Evolutionary conservation across 1,140 invertebrate genomes (phyloP), one percentile per base, ranked within the genome.

Genomic region (Drosophila albomicans): DNA sequence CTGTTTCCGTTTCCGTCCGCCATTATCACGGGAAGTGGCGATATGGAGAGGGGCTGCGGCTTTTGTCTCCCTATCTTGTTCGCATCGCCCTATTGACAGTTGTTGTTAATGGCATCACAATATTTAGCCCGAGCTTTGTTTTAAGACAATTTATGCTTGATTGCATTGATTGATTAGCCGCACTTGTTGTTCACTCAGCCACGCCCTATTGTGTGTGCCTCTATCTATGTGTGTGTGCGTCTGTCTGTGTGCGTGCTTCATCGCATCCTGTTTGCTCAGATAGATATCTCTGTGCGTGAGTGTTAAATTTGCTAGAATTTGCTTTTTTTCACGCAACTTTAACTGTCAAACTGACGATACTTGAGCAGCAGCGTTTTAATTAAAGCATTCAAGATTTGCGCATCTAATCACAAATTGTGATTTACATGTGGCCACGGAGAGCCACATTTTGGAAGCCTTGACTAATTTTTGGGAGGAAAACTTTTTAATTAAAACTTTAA

Each of bases 71-170:
- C 56, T 30, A 16, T 41, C 46, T 41, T 30, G 43, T 38, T 72
- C 54, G 52, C 30, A 57, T 63, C 57, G 63, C 54, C 71, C 64
- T 71, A 79, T 89, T 79, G 78, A 73, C 85, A 74, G 75, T 75
- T 79, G 66, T 80, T 76, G 72, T 76, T 89, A 88, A 88, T 88
- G 85, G 85, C 81, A 79, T 89, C 85, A 89, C 78, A 89, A 89
- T 89, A 81, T 81, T 89, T 89, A 89, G 85, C 68, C 49, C 49
- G 54, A 57, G 78, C 78, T 89, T 85, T 89, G 85, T 89, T 85
- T 81, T 76, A 89, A 81, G 85, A 89, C 85, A 89, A 89, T 89
- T 89, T 85, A 85, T 89, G 85, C 78, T 78, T 89, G 85, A 89
- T 89, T 89, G 85, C 85, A 81, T 81, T 89, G 85, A 89, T 89